Conservation (phyloP, 2,113 vertebrate species). For the Stictonetta naevosa region DNA sequence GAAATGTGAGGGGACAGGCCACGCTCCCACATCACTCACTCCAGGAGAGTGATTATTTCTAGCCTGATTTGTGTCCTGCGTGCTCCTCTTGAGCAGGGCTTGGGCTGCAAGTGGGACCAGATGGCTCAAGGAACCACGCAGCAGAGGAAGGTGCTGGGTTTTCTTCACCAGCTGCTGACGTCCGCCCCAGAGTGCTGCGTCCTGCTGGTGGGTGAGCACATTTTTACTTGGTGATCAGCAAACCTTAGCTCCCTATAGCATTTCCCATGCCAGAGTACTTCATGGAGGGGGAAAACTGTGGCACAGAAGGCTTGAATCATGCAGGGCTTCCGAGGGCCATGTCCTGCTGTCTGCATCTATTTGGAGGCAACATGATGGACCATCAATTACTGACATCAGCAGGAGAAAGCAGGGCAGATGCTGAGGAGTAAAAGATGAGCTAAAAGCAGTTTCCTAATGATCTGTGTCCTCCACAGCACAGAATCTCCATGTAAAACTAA, state of each 20-base stretch:
- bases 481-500: neutral
- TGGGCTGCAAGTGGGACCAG: neutral
- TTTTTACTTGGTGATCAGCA: neutral
- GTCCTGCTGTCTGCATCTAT: neutral
- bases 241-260: neutral
- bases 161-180: neutral
- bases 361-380: fast-evolving
- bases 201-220: neutral
- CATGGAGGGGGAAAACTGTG: neutral
- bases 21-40: neutral
- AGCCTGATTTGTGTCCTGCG: neutral
- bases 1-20: neutral
- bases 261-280: neutral
- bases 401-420: neutral
- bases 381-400: neutral
- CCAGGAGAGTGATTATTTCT: neutral
- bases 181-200: fast-evolving
- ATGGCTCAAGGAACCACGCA: neutral
- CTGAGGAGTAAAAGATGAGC: neutral
- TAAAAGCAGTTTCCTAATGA: neutral
- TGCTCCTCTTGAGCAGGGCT: neutral
- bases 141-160: neutral
- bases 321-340: fast-evolving
- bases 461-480: neutral
- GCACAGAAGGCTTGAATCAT: neutral